These are phyloP conservation scores for Cynaeus angustus DNA, from an alignment of 2,888 invertebrate species.

Conservation along the genomic window DNA sequence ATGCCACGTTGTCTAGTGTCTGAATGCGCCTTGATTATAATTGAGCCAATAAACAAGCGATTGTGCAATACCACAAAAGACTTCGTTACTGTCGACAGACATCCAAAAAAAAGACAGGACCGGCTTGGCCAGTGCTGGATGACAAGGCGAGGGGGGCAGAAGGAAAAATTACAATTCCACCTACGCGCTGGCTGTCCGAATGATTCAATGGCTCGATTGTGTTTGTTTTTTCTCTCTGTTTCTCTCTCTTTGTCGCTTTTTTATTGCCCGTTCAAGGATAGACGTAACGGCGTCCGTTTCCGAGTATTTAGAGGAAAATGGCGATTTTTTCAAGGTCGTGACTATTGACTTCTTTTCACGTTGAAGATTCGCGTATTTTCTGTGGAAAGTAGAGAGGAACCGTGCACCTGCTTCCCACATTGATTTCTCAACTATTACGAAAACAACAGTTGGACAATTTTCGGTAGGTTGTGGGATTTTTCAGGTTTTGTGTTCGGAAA, in stretches of 20 bases:
- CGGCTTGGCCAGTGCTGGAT: conserved; percentile 6
- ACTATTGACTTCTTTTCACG: background rate
- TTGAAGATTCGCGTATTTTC: background rate
- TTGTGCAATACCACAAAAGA: conserved; percentile 34
- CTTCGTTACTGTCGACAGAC: conserved; percentile 24
- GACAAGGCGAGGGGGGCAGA: background rate
- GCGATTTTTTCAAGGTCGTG: conserved; percentile 22
- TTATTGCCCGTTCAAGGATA: conserved; percentile 25
- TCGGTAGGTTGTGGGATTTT: too few species aligned
- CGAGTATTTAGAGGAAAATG: conserved; percentile 9
- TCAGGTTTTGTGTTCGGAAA: too few species aligned
- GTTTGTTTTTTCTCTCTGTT: conserved; percentile 19
- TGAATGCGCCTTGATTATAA: conserved; percentile 42
- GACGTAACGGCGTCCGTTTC: conserved; percentile 23
- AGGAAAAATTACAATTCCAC: conserved; percentile 25
- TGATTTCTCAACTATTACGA: conserved; percentile 5
- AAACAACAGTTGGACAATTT: background rate
- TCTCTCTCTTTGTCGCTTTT: background rate
- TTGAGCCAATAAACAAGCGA: conserved; percentile 36
- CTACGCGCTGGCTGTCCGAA: conserved; percentile 21
- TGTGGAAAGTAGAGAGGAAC: background rate
- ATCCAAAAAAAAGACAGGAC: conserved; percentile 7
- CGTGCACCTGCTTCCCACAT: conserved; percentile 20
- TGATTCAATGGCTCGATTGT: conserved; percentile 34
- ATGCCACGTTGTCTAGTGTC: conserved; percentile 14